These are phyloP conservation scores for Probaryconus sp. DNA, from an alignment of 1,140 invertebrate species.

Conservation along the genomic window DNA sequence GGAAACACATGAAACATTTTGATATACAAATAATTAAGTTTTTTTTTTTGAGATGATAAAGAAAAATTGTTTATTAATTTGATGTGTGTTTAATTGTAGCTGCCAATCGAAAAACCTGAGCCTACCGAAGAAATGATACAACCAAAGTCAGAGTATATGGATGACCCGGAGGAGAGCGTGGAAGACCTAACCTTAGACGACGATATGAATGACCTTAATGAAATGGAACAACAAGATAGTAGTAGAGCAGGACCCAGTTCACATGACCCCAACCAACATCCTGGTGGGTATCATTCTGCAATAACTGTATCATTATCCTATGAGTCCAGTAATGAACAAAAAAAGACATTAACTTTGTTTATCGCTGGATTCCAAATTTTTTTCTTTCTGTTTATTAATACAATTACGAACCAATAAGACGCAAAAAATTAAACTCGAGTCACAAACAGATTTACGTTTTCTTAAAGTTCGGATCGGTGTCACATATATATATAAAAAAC, in stretches of 20 bases:
- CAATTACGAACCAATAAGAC: too few relatives aligned
- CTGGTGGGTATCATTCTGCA: conserved; percentile 71
- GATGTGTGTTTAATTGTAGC: conserved; percentile 60
- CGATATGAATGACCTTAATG: conserved; percentile 82
- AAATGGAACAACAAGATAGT: conserved; percentile 81
- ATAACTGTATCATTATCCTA: neutral
- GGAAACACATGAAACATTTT: conserved; percentile 73
- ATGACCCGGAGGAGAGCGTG: conserved; percentile 87
- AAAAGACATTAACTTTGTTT: too few relatives aligned
- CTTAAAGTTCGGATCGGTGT: too few relatives aligned
- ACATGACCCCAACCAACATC: conserved; percentile 77
- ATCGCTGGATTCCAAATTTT: too few relatives aligned
- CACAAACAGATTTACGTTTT: too few relatives aligned
- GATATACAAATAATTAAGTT: neutral
- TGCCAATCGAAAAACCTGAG: conserved; percentile 76
- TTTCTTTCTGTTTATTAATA: too few relatives aligned
- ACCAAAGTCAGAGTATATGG: conserved; percentile 87
- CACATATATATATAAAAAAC: too few relatives aligned
- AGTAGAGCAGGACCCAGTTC: conserved; percentile 77
- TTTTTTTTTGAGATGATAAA: neutral
- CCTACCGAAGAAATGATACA: conserved; percentile 81
- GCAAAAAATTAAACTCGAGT: too few relatives aligned
- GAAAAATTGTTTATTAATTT: conserved; percentile 8
- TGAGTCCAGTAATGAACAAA: too few relatives aligned
- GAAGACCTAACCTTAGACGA: conserved; percentile 90